Evolutionary conservation across 1,140 invertebrate genomes (phyloP), one percentile per base, ranked within the genome.

Genomic region (Drosophila kurseongensis): DNA sequence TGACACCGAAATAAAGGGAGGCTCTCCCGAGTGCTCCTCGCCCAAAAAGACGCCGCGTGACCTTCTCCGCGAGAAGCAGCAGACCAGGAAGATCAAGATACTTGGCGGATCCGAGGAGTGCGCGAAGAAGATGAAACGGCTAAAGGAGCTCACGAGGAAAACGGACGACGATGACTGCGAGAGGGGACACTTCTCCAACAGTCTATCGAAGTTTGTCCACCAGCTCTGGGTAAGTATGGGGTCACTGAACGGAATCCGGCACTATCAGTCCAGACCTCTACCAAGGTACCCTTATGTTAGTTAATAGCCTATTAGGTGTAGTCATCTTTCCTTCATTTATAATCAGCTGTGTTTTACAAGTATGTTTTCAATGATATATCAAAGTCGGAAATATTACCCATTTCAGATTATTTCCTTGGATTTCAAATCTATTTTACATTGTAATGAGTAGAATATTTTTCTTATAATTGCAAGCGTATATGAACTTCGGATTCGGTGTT

Each of bases 221-320:
- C 27, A 55, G 13, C 9, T 75, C 8, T 75, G 54, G 47, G 73
- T 76, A 54, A 67, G 73, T 27, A 23, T 38, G 23, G 23, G 59
- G 12, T 40, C 3, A 35, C 45, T 23, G 16, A 59, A 71, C 38
- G n/a, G 2, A 67, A 16, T 6, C 5, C 7, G 35, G 16, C n/a
- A 27, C 1, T 1, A 7, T 6, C n/a, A 42, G 8, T 13, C 12
- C 36, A 10, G 13, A 0, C 36, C 36, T 0, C 36, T 38, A 38
- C 36, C 10, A 3, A 10, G 8, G 44, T 10, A 23, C 5, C 4
- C 18, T 38, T 16, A 12, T 18, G 5, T 10, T 52, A 8, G 2
- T 12, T 8, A n/a, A 52, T 16, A 5, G 1, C 4, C n/a, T 4
- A 14, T 14, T 14, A 32, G 18, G 4, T 6, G 18, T 23, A 23